These are phyloP conservation scores for Diachasma alloeum DNA, from an alignment of 1,140 invertebrate genomes.

Conservation along the genomic window DNA sequence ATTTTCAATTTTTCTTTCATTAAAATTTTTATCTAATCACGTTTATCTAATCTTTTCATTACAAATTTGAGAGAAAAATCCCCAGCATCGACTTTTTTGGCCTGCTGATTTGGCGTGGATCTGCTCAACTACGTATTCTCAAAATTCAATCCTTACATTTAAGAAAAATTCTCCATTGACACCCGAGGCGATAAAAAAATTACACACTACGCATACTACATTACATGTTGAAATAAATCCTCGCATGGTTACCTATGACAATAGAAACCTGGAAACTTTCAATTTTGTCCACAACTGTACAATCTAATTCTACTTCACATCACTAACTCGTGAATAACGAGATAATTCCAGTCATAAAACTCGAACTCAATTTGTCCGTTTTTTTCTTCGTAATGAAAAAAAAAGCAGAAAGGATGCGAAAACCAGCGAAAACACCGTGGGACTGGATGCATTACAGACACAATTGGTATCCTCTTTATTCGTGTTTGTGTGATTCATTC, in stretches of 20 bases:
- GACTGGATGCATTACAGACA: background rate
- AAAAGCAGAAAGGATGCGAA: background rate
- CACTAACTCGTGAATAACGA: background rate
- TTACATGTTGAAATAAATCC: background rate
- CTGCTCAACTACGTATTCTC: too few species aligned
- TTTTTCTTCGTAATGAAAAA: background rate
- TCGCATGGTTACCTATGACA: slow-evolving; percentile 1
- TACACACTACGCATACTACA: background rate
- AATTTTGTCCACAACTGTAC: background rate
- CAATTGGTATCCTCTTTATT: background rate
- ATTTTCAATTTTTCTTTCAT: too few species aligned
- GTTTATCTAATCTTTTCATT: too few species aligned
- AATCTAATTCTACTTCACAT: background rate
- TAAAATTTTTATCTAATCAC: too few species aligned
- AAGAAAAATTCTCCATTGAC: background rate
- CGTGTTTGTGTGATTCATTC: background rate
- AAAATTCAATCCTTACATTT: too few species aligned
- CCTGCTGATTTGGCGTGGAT: too few species aligned
- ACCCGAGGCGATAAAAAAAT: background rate
- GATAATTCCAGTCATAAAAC: background rate
- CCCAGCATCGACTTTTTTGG: too few species aligned
- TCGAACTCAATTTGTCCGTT: background rate
- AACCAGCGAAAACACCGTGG: background rate
- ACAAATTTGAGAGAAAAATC: too few species aligned
- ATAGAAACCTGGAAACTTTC: background rate